Evolutionary conservation across 2,113 vertebrate genomes (phyloP).

Genomic region (Sardina pilchardus): DNA sequence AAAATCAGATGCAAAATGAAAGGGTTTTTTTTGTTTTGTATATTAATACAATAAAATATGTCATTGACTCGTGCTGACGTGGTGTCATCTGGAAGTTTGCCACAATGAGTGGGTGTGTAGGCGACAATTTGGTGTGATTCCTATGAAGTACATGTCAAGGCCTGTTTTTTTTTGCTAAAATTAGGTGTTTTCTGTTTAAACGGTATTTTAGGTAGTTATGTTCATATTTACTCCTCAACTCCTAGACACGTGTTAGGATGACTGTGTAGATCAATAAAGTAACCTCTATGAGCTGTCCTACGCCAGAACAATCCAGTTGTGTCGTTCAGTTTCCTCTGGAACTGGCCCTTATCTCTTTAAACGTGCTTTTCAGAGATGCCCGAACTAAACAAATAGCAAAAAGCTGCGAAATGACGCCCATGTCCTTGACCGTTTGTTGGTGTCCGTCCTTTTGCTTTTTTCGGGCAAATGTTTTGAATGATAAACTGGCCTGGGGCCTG

Average conservation of each 20-base stretch:
- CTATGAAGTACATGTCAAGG: not conserved
- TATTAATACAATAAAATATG: not conserved
- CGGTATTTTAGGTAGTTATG: not conserved
- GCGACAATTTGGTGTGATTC: not conserved
- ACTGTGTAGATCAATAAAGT: not conserved
- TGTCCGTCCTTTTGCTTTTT: not conserved
- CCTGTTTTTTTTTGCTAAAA: not conserved
- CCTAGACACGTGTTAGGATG: not conserved
- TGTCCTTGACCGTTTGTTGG: not conserved
- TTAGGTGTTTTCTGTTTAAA: not conserved
- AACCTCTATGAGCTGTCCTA: not conserved
- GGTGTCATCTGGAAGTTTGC: not conserved
- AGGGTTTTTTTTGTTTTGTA: too few relatives aligned
- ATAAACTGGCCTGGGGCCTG: not conserved
- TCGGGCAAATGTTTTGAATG: not conserved
- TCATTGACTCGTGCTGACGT: not conserved
- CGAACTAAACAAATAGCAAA: slow-evolving; percentile 5
- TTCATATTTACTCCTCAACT: not conserved
- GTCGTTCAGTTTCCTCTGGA: not conserved
- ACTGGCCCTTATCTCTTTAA: not conserved
- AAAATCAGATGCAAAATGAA: not conserved
- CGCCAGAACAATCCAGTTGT: slow-evolving; percentile 11
- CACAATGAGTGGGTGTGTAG: not conserved
- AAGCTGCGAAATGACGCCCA: not conserved
- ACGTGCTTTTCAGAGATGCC: not conserved